A percentile compares a stretch with the other conserved stretches of the same genome.
Evolutionary conservation across 2,113 vertebrate species (phyloP).

Genomic region (Etheostoma spectabile): DNA sequence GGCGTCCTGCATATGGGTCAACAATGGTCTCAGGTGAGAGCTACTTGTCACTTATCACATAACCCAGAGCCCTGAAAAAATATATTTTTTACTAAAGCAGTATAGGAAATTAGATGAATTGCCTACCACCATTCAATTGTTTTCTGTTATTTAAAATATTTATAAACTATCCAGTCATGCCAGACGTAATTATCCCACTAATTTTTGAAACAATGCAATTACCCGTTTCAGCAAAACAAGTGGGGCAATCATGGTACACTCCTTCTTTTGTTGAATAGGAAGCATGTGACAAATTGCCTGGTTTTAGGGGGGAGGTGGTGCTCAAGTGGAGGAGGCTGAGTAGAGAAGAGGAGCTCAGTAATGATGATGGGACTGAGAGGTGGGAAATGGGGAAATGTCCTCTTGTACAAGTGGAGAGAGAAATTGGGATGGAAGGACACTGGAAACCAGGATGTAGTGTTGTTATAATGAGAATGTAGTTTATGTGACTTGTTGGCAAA

Average conservation of each 20-base stretch:
- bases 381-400: constrained; percentile 11
- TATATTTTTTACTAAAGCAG: too few species aligned
- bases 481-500: background rate
- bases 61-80: too few species aligned
- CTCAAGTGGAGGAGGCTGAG: constrained; percentile 8
- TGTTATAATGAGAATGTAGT: constrained; percentile 34
- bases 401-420: background rate
- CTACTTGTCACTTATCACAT: too few species aligned
- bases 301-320: constrained; percentile 10
- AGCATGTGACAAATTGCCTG: constrained; percentile 1
- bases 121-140: too few species aligned
- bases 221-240: background rate
- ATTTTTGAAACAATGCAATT: too few species aligned
- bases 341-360: constrained; percentile 28
- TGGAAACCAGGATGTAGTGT: constrained; percentile 10
- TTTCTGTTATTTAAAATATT: too few species aligned
- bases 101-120: too few species aligned
- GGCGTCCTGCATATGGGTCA: too few species aligned
- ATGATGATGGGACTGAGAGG: constrained; percentile 30
- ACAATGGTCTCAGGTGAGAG: too few species aligned
- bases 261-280: background rate
- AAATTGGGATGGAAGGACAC: constrained; percentile 7
- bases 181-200: too few species aligned
- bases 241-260: background rate
- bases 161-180: too few species aligned